Evolutionary conservation across 2,888 invertebrate genomes (phyloP), one percentile per base, ranked within the genome.

Genomic region (Tipula unca): DNA sequence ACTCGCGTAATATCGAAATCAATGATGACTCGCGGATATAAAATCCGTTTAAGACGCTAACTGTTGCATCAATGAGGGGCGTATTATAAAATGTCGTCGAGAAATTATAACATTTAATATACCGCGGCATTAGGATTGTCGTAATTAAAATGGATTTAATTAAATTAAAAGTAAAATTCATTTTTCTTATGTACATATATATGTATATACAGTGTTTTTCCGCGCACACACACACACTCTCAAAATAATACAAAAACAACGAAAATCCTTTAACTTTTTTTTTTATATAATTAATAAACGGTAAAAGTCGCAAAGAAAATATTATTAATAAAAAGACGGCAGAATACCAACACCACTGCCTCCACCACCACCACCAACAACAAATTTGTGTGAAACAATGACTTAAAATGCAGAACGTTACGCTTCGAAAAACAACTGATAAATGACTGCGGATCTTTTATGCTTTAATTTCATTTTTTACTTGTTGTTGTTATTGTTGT

Each of bases 391-490:
- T 25, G 25, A 69, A 69, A 69, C 69, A 69, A 69, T 69, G 69
- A 69, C 25, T 69, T 69, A 69, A 69, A 69, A 25, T 69, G 69
- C 69, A 69, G 10, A 69, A 69, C 69, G 69, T 69, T 69, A 83
- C 83, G 83, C 83, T 35, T 35, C 17, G 83, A 83, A 35, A 83
- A 83, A 83, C 17, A 17, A 83, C 35, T 83, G 83, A 83, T 83
- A 83, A 83, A 83, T 83, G 35, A 83, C 83, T 32, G 83, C 35
- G 83, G 25, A 25, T 69, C 69, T 69, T 69, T 69, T 69, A 69
- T 69, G 69, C 69, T 69, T 69, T 69, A 69, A 69, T 69, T 69
- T 25, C 3, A 69, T 69, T 69, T 69, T 25, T 69, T 25, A 1
- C 10, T 69, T 1, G 25, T 2, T 69, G 25, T 25, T 69, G 69